These are phyloP conservation scores for Odontophorus gujanensis DNA, from an alignment of 2,113 vertebrate species.

Conservation along the genomic window DNA sequence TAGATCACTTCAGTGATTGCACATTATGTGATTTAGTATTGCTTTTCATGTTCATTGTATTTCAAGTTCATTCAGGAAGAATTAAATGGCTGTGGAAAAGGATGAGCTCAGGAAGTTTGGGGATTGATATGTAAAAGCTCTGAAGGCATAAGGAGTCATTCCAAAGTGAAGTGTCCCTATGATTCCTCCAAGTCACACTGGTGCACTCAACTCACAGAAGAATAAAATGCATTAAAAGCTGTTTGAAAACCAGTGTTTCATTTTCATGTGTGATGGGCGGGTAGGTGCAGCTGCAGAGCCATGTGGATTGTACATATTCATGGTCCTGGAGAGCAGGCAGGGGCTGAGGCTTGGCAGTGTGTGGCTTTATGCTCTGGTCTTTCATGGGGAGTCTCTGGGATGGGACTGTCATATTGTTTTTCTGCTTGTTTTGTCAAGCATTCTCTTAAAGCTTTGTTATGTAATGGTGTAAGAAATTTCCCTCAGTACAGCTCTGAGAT, in stretches of 20 bases:
- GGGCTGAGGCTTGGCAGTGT: not conserved
- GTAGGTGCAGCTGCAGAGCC: not conserved
- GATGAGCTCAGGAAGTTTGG: not conserved
- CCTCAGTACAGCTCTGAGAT: not conserved
- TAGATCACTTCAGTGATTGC: not conserved
- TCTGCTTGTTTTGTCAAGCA: not conserved
- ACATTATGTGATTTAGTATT: not conserved
- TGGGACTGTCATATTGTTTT: not conserved
- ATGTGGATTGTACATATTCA: accelerated
- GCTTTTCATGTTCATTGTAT: not conserved
- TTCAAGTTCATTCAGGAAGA: not conserved
- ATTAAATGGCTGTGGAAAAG: not conserved
- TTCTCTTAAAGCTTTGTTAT: not conserved
- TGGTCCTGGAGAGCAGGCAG: not conserved
- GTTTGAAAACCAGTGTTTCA: not conserved
- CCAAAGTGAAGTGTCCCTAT: not conserved
- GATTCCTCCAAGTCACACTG: not conserved
- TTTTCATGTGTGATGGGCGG: not conserved
- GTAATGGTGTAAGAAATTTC: not conserved
- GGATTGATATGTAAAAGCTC: not conserved
- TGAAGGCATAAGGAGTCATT: not conserved
- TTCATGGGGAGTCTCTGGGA: not conserved
- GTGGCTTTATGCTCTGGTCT: not conserved
- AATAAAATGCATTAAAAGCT: not conserved
- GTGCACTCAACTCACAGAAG: not conserved